Conservation (phyloP, 2,888 invertebrate genomes). For the Blastobasis lacticolella region DNA sequence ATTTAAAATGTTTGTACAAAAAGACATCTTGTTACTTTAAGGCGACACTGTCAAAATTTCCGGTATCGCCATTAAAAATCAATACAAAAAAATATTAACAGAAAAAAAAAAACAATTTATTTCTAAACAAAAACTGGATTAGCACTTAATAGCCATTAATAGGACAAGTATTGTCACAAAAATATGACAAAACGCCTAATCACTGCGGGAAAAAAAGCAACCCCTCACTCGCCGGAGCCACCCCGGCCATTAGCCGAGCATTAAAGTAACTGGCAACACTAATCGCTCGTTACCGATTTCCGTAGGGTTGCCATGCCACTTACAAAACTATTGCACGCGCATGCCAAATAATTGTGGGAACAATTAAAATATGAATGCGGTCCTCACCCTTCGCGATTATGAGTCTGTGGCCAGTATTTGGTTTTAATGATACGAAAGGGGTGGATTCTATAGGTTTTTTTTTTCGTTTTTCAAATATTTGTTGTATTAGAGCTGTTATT, state of each 20-base stretch:
- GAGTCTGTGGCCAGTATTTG: no score
- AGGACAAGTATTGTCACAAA: neutral
- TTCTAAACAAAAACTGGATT: neutral
- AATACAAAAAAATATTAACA: no score
- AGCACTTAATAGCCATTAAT: neutral
- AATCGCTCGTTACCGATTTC: conserved; percentile 69
- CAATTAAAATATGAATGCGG: conserved; percentile 15
- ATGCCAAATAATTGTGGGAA: conserved; percentile 36
- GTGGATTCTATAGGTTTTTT: no score
- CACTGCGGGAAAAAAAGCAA: neutral
- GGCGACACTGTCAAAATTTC: no score
- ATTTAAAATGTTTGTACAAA: no score
- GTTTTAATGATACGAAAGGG: no score
- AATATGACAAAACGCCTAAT: neutral
- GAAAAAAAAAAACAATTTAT: no score
- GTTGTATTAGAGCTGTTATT: no score
- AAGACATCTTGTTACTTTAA: no score
- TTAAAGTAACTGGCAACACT: conserved; percentile 69
- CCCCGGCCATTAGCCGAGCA: conserved; percentile 60
- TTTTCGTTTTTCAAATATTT: no score
- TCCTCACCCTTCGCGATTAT: neutral
- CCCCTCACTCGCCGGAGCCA: conserved; percentile 35
- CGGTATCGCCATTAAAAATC: no score
- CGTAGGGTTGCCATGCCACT: conserved; percentile 33
- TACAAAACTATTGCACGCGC: conserved; percentile 22